Percentiles rank a stretch among this genome's conserved stretches.
These are phyloP conservation scores for Leucoraja ocellata DNA, from an alignment of 2,797 vertebrate species.

Conservation along the genomic window DNA sequence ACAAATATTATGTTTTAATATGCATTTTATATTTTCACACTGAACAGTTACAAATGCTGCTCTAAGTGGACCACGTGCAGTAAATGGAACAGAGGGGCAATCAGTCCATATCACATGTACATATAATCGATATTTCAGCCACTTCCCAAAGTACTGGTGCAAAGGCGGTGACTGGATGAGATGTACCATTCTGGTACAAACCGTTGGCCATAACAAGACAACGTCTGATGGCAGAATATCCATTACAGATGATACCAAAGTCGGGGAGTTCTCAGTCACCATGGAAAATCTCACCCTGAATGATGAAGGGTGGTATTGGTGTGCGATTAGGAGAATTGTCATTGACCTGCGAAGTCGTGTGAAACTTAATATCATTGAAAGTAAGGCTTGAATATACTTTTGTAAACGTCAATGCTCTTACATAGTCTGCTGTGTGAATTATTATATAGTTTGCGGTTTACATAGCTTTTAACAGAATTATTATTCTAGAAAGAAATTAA, in stretches of 20 bases:
- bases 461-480: neutral
- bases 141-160: neutral
- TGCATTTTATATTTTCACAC: neutral
- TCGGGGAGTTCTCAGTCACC: neutral
- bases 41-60: neutral
- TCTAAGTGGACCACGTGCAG: neutral
- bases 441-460: neutral
- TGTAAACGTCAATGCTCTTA: neutral
- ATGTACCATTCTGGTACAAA: neutral
- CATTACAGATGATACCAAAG: neutral
- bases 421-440: neutral
- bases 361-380: neutral
- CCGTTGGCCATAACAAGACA: neutral
- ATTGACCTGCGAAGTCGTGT: neutral
- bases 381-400: neutral
- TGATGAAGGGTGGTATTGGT: neutral
- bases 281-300: neutral
- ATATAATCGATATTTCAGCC: neutral
- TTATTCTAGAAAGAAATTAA: neutral
- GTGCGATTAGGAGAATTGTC: neutral
- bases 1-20: neutral
- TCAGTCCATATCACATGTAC: neutral
- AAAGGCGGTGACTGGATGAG: neutral
- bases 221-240: neutral
- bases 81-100: neutral